Percentiles rank a stretch among this genome's conserved stretches.
These are phyloP conservation scores for Nibea albiflora DNA, from an alignment of 2,113 vertebrate species.

Conservation along the genomic window DNA sequence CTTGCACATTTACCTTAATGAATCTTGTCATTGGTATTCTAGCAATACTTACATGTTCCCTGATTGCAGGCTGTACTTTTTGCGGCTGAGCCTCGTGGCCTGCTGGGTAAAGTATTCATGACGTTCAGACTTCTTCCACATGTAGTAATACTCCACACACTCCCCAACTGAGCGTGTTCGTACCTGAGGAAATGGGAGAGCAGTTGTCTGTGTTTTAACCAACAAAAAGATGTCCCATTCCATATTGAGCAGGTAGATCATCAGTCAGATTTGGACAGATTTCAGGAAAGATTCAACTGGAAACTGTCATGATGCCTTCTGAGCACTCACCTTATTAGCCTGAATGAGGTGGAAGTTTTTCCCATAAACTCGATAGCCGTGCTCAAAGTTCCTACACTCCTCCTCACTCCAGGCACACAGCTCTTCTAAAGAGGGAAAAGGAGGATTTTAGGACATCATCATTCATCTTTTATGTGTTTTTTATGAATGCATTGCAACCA, in stretches of 20 bases:
- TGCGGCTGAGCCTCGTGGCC: constrained; percentile 89
- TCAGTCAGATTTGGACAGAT: neutral
- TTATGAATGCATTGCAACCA: neutral
- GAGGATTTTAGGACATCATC: neutral
- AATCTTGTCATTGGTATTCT: neutral
- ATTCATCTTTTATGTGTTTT: neutral
- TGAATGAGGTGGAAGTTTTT: constrained; percentile 99
- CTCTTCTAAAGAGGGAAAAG: constrained; percentile 82
- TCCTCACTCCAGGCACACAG: constrained; percentile 95
- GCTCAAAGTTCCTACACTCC: constrained; percentile 94
- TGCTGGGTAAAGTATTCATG: constrained; percentile 95
- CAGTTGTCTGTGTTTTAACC: neutral
- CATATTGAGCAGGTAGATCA: neutral
- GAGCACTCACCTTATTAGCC: constrained; percentile 91
- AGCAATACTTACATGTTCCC: constrained; percentile 88
- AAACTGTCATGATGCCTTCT: no score
- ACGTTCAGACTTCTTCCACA: constrained; percentile 97
- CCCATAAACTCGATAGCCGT: constrained; percentile 94
- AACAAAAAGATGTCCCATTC: neutral
- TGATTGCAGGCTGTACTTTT: constrained; percentile 89
- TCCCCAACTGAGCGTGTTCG: constrained; percentile 95
- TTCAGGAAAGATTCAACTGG: neutral
- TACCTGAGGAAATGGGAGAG: constrained; percentile 82
- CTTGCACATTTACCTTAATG: neutral
- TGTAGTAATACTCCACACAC: constrained; percentile 97